Evolutionary conservation across 1,140 invertebrate species (phyloP).

Genomic region (Holotrichia oblita): DNA sequence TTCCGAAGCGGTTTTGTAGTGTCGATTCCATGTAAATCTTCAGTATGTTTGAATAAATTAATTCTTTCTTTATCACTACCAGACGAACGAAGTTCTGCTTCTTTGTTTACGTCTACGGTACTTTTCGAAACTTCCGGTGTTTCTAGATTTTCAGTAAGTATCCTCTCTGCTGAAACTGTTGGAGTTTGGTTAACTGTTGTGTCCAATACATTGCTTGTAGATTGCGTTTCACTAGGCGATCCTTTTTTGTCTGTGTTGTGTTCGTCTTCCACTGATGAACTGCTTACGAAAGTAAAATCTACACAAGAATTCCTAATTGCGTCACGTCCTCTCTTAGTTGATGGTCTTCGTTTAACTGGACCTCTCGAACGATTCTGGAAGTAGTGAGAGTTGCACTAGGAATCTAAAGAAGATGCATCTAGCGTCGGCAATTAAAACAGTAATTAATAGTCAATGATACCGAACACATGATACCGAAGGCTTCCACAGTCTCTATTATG

Average conservation of each 20-base stretch:
- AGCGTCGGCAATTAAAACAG: too few species aligned
- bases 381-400: too few species aligned
- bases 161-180: neutral
- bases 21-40: neutral
- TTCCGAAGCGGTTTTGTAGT: neutral
- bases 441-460: too few species aligned
- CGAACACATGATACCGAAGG: too few species aligned
- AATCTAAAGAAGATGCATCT: too few species aligned
- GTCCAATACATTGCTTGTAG: neutral
- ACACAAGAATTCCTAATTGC: slow-evolving; percentile 35
- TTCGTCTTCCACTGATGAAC: neutral
- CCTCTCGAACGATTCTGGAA: slow-evolving; percentile 12
- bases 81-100: neutral
- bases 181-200: neutral
- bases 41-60: neutral
- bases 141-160: neutral
- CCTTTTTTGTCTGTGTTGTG: neutral
- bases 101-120: neutral
- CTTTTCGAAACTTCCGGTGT: neutral
- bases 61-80: neutral
- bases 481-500: too few species aligned
- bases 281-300: slow-evolving; percentile 10
- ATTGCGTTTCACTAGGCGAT: neutral
- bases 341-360: slow-evolving; percentile 24
- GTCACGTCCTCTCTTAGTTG: slow-evolving; percentile 25